Conservation (phyloP, 1,140 invertebrate species). For the Goniozus legneri region DNA sequence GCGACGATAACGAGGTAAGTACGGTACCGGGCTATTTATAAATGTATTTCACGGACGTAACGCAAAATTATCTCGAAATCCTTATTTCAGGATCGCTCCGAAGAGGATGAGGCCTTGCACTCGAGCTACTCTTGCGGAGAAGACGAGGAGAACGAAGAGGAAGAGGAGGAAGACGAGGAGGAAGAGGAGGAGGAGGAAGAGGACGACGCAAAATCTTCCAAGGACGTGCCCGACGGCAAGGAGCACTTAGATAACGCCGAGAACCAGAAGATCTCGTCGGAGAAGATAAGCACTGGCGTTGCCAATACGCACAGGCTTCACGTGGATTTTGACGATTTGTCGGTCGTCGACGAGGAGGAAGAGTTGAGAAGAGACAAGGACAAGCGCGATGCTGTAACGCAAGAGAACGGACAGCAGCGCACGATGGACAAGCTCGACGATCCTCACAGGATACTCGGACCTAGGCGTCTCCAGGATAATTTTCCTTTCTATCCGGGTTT, state of each 20-base stretch:
- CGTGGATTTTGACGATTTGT: constrained; percentile 70
- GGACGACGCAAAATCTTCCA: constrained; percentile 1
- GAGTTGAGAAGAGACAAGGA: constrained; percentile 40
- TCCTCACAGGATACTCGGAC: constrained; percentile 3
- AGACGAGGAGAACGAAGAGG: constrained; percentile 33
- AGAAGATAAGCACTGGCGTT: constrained; percentile 29
- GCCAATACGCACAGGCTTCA: constrained; percentile 39
- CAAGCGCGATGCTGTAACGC: constrained; percentile 13
- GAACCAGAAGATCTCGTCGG: constrained; percentile 42
- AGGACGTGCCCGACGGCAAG: too few species aligned
- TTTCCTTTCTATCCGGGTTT: constrained; percentile 24
- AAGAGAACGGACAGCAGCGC: constrained; percentile 5
- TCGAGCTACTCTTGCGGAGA: constrained; percentile 35
- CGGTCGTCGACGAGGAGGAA: constrained; percentile 71
- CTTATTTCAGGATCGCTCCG: constrained; percentile 53
- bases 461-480: constrained; percentile 23
- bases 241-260: constrained; percentile 45
- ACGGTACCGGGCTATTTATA: constrained; percentile 8
- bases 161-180: constrained; percentile 38
- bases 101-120: constrained; percentile 36
- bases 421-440: too few species aligned
- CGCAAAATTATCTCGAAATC: too few species aligned
- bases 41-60: constrained; percentile 9
- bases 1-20: constrained; percentile 51
- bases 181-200: constrained; percentile 26